Conservation (phyloP, 2,113 vertebrate genomes). For the Mellivora capensis region DNA sequence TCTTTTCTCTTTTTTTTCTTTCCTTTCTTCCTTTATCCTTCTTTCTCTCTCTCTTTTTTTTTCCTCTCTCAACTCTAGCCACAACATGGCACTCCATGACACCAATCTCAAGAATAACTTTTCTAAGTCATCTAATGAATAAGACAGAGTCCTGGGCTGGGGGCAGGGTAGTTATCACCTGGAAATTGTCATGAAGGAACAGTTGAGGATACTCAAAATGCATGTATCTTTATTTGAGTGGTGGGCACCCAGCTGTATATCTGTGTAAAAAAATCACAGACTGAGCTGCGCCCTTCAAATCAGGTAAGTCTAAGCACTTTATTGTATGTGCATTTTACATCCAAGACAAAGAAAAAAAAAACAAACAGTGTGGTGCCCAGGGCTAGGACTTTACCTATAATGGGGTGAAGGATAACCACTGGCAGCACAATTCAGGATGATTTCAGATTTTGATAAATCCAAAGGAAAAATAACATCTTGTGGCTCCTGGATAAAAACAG, state of each 20-base stretch:
- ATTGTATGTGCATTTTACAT: neutral
- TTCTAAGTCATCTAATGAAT: too few species aligned
- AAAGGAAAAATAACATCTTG: slow-evolving; percentile 87
- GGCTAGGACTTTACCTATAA: slow-evolving; percentile 83
- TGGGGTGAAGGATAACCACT: slow-evolving; percentile 86
- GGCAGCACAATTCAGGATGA: slow-evolving; percentile 90
- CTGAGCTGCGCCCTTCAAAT: neutral
- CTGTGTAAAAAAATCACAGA: neutral
- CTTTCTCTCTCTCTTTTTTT: neutral
- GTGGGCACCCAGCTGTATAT: neutral
- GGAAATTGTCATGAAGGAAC: too few species aligned
- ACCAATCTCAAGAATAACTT: neutral
- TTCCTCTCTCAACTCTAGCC: accelerated
- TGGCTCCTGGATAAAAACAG: slow-evolving; percentile 91
- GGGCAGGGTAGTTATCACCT: too few species aligned
- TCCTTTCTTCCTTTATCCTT: neutral
- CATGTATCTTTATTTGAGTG: neutral
- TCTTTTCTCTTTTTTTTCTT: too few species aligned
- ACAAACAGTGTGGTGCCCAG: neutral
- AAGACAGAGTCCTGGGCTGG: neutral
- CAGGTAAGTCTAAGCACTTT: neutral
- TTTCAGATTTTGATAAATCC: slow-evolving; percentile 83
- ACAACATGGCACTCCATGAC: too few species aligned
- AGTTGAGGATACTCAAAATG: accelerated
- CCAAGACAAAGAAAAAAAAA: neutral